Conservation (phyloP, 2,888 invertebrate species). For the Buathra laborator region DNA sequence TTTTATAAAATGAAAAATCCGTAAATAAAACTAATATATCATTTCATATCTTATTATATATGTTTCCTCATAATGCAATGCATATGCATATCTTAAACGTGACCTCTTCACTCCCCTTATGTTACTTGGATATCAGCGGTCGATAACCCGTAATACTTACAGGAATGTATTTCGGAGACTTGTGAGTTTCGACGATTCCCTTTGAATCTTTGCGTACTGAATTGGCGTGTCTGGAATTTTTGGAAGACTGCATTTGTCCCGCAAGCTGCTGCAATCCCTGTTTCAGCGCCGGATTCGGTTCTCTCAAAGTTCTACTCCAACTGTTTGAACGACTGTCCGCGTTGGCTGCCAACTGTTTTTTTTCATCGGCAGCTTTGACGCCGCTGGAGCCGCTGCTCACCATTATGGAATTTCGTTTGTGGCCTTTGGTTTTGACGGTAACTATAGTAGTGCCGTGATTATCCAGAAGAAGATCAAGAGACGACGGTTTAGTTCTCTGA, state of each 20-base stretch:
- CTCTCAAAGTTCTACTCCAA: constrained; percentile 73
- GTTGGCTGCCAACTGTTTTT: constrained; percentile 59
- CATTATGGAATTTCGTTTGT: constrained; percentile 74
- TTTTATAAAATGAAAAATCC: too few relatives aligned
- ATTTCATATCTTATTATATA: too few relatives aligned
- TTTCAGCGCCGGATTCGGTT: constrained; percentile 74
- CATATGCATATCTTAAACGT: too few relatives aligned
- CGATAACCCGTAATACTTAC: constrained; percentile 18
- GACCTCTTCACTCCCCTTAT: too few relatives aligned
- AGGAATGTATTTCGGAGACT: constrained; percentile 32
- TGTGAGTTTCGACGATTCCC: constrained; percentile 44
- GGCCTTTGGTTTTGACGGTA: constrained; percentile 73
- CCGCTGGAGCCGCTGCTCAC: constrained; percentile 67
- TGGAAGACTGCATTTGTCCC: constrained; percentile 61
- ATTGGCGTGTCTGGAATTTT: constrained; percentile 63
- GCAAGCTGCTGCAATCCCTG: constrained; percentile 72
- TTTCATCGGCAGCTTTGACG: constrained; percentile 71
- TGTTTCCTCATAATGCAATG: too few relatives aligned
- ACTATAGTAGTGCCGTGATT: constrained; percentile 74
- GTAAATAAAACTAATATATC: too few relatives aligned
- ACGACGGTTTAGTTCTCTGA: constrained; percentile 16
- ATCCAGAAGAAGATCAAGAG: constrained; percentile 68
- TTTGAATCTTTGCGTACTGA: constrained; percentile 65
- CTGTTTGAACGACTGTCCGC: constrained; percentile 59
- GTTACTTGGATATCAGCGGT: too few relatives aligned